Conservation (phyloP, 2,797 vertebrate genomes). For the Sebastes oblongus region DNA sequence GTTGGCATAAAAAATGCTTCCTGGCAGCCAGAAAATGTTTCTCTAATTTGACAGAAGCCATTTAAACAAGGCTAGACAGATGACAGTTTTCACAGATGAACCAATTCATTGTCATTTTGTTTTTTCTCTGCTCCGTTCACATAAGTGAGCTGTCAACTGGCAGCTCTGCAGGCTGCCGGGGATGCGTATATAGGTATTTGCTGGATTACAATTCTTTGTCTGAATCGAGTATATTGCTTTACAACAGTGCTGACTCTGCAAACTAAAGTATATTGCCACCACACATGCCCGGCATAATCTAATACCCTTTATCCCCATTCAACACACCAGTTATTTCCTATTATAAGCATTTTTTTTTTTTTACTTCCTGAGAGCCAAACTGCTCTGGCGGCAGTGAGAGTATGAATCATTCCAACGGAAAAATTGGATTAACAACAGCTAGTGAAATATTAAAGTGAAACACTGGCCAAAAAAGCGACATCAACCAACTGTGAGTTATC, state of each 20-base stretch:
- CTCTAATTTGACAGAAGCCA: conserved; percentile 15
- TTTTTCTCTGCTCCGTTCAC: conserved; percentile 38
- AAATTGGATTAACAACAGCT: conserved; percentile 34
- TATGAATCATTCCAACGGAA: conserved; percentile 40
- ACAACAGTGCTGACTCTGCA: conserved; percentile 53
- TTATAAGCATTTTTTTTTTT: conserved; percentile 36
- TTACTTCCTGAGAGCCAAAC: conserved; percentile 27
- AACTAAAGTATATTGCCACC: conserved; percentile 20
- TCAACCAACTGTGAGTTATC: conserved; percentile 20
- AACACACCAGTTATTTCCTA: conserved; percentile 41
- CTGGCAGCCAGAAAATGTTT: conserved; percentile 22
- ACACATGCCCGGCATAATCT: conserved; percentile 27
- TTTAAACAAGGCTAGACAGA: conserved; percentile 25
- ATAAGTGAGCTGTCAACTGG: conserved; percentile 47
- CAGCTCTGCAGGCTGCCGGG: conserved; percentile 11
- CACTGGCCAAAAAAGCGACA: conserved; percentile 13
- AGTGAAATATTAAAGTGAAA: conserved; percentile 38
- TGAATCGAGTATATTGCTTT: conserved; percentile 47
- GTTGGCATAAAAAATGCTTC: not conserved
- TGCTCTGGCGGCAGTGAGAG: conserved; percentile 4
- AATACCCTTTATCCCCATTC: conserved; percentile 31
- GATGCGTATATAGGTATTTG: conserved; percentile 28
- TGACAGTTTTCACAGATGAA: conserved; percentile 33
- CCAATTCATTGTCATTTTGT: conserved; percentile 33
- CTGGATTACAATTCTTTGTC: conserved; percentile 48